Base-by-base conservation (phyloP, 92 coral and sea anemone species). In the Epizoanthus fatuus region DNA sequence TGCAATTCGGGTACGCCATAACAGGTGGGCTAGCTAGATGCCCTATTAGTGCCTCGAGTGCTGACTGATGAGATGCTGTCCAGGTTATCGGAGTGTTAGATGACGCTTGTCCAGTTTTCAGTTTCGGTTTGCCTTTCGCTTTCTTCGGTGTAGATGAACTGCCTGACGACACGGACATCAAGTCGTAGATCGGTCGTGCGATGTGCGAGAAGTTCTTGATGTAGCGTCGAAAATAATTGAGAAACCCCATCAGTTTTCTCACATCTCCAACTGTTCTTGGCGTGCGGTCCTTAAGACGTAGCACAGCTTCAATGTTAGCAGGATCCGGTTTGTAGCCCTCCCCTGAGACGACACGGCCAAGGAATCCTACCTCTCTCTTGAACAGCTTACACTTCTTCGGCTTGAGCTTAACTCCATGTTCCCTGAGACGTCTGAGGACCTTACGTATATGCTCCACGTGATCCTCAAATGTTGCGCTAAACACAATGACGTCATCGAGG, bases 211-310 rank as follows among this genome's bases (percentile, higher is more conserved):
- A 86, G 75, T 86, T 45, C 78, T 64, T 51, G 73, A 90, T 79
- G 72, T 90, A 86, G 47, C 91, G 51, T 22, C 92, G 12, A 76
- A 84, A 89, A 40, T 84, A 84, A 69, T 84, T 90, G 68, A 90
- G 83, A 58, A 90, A 86, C 9, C 93, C 93, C 90, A 81, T 86
- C 38, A 86, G 85, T 75, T 78, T 90, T 59, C 85, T 55, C 59
- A 90, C 86, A 15, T 91, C 94, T 47, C 58, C 78, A 4, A 91
- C 88, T 15, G 94, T 91, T 86, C 76, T 91, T 29, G 91, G 91
- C 74, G 86, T 67, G 29, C 76, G 53, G 83, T 86, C 72, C 75
- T 53, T 91, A 17, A 86, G 88, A 0, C 63, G 62, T 4, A 87
- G 91, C 64, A 91, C 86, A 4, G 92, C 62, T 51, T 84, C 83